phyloP scores from a whole-genome alignment of 2,797 vertebrate species.

The Poeciliopsis turneri region DNA sequence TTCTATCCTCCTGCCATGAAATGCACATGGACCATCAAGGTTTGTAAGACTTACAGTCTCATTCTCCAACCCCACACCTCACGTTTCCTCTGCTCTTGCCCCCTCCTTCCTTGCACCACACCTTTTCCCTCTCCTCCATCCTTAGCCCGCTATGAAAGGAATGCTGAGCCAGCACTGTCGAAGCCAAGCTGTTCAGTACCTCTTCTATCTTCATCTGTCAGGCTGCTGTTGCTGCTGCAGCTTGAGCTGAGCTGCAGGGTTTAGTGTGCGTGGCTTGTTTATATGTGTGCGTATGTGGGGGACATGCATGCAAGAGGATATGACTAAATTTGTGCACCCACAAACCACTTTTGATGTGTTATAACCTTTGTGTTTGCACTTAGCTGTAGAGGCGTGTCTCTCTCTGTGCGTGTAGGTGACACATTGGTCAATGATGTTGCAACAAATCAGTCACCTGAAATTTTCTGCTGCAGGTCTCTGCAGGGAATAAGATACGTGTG shows the following conservation, averaged over 20 bases:
- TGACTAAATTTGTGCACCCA: neutral
- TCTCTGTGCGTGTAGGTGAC: constrained; percentile 23
- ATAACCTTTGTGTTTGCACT: constrained; percentile 19
- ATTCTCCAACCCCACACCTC: constrained; percentile 11
- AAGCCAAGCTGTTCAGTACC: constrained; percentile 79
- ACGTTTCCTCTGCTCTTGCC: constrained; percentile 31
- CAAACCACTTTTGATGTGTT: constrained; percentile 14
- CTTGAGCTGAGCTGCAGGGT: constrained; percentile 53
- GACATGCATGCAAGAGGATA: neutral
- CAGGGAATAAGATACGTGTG: constrained; percentile 68
- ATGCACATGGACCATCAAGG: constrained; percentile 83
- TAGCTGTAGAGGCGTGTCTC: constrained; percentile 8
- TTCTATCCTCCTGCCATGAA: constrained; percentile 81
- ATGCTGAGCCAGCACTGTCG: constrained; percentile 75
- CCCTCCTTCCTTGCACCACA: constrained; percentile 11
- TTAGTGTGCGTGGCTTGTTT: constrained; percentile 61
- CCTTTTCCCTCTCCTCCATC: constrained; percentile 48
- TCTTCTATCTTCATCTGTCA: constrained; percentile 81
- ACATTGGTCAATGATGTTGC: constrained; percentile 33
- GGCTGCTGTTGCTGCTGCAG: constrained; percentile 65
- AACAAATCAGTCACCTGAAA: constrained; percentile 24
- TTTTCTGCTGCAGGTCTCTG: constrained; percentile 68
- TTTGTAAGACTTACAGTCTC: constrained; percentile 58
- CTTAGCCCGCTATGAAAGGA: constrained; percentile 67
- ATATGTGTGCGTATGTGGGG: constrained; percentile 14